Conservation (phyloP, 2,113 vertebrate species). For the Misgurnus mizolepis region DNA sequence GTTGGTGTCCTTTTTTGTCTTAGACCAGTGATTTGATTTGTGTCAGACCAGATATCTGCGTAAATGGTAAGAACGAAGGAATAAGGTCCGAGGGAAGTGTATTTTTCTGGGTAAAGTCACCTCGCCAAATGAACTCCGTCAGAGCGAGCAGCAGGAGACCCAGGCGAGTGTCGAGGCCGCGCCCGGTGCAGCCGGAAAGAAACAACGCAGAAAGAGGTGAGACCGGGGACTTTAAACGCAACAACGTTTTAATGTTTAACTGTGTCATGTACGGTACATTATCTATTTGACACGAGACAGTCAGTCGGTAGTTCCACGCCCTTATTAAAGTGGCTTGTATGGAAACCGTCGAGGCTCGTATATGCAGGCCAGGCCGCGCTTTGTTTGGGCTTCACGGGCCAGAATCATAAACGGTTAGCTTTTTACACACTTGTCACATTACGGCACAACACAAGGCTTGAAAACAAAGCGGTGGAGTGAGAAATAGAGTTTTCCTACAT, state of each 20-base stretch:
- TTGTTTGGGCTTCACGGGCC: constrained; percentile 81
- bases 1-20: constrained; percentile 30
- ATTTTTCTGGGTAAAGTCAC: constrained; percentile 73
- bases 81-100: constrained; percentile 67
- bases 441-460: not conserved
- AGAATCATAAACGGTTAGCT: constrained; percentile 29
- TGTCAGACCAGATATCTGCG: constrained; percentile 12
- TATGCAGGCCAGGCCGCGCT: constrained; percentile 83
- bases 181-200: constrained; percentile 97
- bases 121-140: constrained; percentile 99
- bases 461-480: not conserved
- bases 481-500: not conserved
- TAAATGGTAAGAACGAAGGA: constrained; percentile 45
- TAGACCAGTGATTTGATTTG: constrained; percentile 37
- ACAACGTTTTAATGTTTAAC: not conserved
- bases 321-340: constrained; percentile 6
- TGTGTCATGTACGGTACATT: not conserved
- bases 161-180: constrained; percentile 99
- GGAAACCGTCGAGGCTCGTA: constrained; percentile 76
- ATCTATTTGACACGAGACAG: not conserved
- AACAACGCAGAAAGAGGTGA: constrained; percentile 95
- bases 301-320: not conserved
- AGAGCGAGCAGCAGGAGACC: constrained; percentile 99
- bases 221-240: constrained; percentile 27
- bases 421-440: not conserved